Conservation (phyloP, 2,797 vertebrate species). For the Vireo griseus region DNA sequence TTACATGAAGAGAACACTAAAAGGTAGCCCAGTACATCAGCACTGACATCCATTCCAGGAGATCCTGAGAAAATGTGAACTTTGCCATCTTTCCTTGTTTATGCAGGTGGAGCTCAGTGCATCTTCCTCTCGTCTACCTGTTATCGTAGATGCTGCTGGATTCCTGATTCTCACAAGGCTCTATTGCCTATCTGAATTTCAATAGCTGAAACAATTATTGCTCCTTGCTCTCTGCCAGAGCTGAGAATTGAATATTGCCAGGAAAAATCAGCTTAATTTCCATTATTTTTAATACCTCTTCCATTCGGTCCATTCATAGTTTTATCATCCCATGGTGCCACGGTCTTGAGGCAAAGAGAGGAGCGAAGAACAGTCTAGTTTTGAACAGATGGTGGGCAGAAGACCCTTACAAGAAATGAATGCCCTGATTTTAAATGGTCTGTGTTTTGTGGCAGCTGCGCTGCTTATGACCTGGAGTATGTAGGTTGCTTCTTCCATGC, state of each 20-base stretch:
- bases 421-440: neutral
- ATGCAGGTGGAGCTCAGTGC: neutral
- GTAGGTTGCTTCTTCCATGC: accelerated
- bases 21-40: neutral
- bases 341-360: accelerated
- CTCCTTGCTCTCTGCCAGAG: neutral
- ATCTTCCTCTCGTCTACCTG: neutral
- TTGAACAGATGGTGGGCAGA: neutral
- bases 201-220: neutral
- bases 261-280: neutral
- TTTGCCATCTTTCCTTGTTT: neutral
- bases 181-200: neutral
- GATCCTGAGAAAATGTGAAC: neutral
- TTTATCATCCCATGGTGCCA: accelerated
- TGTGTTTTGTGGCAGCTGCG: neutral
- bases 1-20: neutral
- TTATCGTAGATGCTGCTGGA: neutral
- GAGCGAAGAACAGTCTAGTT: neutral
- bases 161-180: neutral
- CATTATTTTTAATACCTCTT: neutral
- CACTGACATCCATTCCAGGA: neutral
- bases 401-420: neutral
- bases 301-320: neutral
- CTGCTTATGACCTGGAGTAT: neutral
- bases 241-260: neutral